phyloP scores from a whole-genome alignment of 2,113 vertebrate genomes.

The Nasalis larvatus region DNA sequence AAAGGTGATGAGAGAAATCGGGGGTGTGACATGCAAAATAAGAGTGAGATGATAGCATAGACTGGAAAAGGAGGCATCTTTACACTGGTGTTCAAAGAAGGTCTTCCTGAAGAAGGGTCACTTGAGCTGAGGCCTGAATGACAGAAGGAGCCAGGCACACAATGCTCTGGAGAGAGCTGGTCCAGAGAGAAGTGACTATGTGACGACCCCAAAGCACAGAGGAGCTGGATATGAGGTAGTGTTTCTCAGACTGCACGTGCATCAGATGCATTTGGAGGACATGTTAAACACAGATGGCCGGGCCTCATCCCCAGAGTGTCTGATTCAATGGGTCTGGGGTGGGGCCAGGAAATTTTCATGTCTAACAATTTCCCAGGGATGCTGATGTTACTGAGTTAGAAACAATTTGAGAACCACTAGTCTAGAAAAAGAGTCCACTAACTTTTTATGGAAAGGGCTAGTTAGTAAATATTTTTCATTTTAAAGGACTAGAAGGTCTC shows the following conservation, averaged over 20 bases:
- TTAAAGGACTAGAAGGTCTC: background rate
- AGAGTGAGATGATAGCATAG: background rate
- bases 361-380: background rate
- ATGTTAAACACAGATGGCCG: rapidly evolving
- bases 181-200: no score
- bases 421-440: background rate
- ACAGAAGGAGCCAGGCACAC: background rate
- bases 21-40: background rate
- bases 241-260: background rate
- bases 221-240: background rate
- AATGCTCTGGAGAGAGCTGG: background rate
- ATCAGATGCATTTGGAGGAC: background rate
- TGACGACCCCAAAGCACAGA: background rate
- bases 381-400: background rate
- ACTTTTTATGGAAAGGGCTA: background rate
- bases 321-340: background rate
- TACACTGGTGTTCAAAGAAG: no score
- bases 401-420: background rate
- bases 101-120: background rate
- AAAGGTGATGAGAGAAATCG: background rate
- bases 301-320: background rate
- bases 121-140: background rate
- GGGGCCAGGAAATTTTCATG: background rate
- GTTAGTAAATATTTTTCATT: background rate
- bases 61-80: background rate